These are phyloP conservation scores for Coleophora deauratella DNA, from an alignment of 2,888 invertebrate species.

Conservation along the genomic window DNA sequence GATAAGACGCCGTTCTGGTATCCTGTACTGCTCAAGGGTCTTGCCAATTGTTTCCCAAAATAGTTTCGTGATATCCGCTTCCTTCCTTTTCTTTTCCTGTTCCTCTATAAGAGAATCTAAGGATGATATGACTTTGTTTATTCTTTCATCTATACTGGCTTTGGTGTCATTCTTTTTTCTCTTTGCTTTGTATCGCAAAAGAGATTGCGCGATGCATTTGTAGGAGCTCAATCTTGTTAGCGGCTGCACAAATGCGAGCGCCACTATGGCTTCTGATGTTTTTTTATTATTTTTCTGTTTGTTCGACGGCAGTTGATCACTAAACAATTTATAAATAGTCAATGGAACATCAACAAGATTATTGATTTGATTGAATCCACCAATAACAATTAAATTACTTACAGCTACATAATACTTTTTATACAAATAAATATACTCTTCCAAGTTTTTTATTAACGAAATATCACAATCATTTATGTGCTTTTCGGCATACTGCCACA, in stretches of 20 bases:
- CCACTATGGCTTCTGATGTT: conserved; percentile 74
- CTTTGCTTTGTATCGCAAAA: conserved; percentile 63
- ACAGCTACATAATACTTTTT: conserved; percentile 80
- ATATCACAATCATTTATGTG: conserved; percentile 79
- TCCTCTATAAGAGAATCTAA: conserved; percentile 78
- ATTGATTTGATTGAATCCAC: conserved; percentile 80
- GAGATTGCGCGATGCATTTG: conserved; percentile 74
- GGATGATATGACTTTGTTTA: conserved; percentile 74
- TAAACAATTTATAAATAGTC: conserved; percentile 70
- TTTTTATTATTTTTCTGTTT: conserved; percentile 71
- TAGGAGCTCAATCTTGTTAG: conserved; percentile 76
- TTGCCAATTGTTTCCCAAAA: conserved; percentile 85
- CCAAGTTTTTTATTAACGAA: conserved; percentile 78
- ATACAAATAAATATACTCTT: conserved; percentile 81
- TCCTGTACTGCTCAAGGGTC: conserved; percentile 75
- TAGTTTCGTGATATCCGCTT: conserved; percentile 79
- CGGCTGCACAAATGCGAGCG: conserved; percentile 76
- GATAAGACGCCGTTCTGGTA: conserved; percentile 81
- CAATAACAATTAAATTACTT: conserved; percentile 82
- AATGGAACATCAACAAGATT: conserved; percentile 76
- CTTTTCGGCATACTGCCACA: conserved; percentile 80
- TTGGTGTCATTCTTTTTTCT: conserved; percentile 51
- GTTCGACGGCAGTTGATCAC: conserved; percentile 69
- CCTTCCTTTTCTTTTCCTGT: conserved; percentile 74
- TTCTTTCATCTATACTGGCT: conserved; percentile 65